Base-by-base conservation (phyloP, 2,888 invertebrate species). In the Cheilosia variabilis region DNA sequence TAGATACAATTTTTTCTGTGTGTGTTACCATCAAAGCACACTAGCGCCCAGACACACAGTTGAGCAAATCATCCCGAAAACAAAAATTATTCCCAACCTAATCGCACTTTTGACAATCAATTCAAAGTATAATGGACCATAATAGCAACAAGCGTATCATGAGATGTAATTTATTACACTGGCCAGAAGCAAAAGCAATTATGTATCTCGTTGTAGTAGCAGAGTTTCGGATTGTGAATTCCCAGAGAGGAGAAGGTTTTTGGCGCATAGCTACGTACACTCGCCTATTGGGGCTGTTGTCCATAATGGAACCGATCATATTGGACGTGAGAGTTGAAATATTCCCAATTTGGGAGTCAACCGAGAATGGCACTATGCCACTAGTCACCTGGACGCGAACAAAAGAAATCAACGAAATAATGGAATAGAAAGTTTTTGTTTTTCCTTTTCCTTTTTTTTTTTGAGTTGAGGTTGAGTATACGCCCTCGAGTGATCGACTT, bases 61-160 rank as follows among this genome's bases (percentile, higher is more conserved):
- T 68, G 34, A n/a, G 37, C 41, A 69, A 80, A 71, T 76, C 84
- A 75, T 80, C 84, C 71, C 66, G 66, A 76, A 72, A 68, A 72
- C 17, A 50, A 76, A 76, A 76, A 65, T 34, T 65, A 53, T 65
- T 58, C 66, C 62, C 58, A 83, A 81, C 66, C 86, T 81, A 86
- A 86, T 86, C 81, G 86, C 76, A 86, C 86, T 86, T 81, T 86
- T 86, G 86, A 86, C 86, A 86, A 86, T 81, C 86, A 86, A 86
- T 86, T 86, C 81, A 81, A 86, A 81, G 45, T 76, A 77, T 86
- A 86, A 86, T 86, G 86, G 86, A 52, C 81, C 77, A 81, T 86
- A 86, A 86, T 86, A 76, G 86, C 81, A 86, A 86, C 66, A 86
- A 86, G 86, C 86, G 68, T 86, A 86, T 86, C 86, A 86, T 86